Base-by-base conservation (phyloP, 2,888 invertebrate genomes). In the Cremastinae sp. region DNA sequence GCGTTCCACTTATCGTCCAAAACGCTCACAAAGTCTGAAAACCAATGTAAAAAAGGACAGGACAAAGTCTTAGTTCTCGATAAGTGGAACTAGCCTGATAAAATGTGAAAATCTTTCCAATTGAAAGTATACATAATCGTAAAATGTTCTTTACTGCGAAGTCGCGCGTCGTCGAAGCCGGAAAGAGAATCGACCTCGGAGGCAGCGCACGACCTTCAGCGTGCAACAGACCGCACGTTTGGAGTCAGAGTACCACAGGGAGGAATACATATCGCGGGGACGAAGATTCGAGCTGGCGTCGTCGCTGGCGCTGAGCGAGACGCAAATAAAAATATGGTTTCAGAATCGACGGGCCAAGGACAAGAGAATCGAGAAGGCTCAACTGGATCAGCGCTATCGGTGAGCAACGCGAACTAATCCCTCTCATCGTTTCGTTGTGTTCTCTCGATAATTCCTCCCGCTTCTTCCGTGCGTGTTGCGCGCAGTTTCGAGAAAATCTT, bases 301-400 rank as follows among this genome's bases (percentile, higher is more conserved):
- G 85, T 90, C 93, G 2, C 89, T 96, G 49, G 90, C 90, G 56
- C 90, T 94, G 18, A 94, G 95, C 0, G 96, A 96, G 88, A 96
- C 96, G 0, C 93, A 96, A 90, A 96, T 96, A 82, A 96, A 96
- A 90, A 96, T 96, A 74, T 95, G 95, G 95, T 98, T 98, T 90
- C 98, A 98, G 91, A 98, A 98, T 90, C 92, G 98, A 79, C 92
- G 98, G 81, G 98, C 98, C 20, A 98, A 98, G 90, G 98, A 98
- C 89, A 98, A 98, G 90, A 92, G 98, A 79, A 97, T 98, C 80
- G 98, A 98, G 88, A 98, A 98, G 87, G 98, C 98, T 0, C 97
- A 97, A 83, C 92, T 97, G 78, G 98, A 98, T 91, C 97, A 97
- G 86, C 97, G 97, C 84, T 96, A 97, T 89, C 94, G 97, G 97